These are phyloP conservation scores for Sardinella longiceps DNA, from an alignment of 2,797 vertebrate genomes.

Conservation along the genomic window DNA sequence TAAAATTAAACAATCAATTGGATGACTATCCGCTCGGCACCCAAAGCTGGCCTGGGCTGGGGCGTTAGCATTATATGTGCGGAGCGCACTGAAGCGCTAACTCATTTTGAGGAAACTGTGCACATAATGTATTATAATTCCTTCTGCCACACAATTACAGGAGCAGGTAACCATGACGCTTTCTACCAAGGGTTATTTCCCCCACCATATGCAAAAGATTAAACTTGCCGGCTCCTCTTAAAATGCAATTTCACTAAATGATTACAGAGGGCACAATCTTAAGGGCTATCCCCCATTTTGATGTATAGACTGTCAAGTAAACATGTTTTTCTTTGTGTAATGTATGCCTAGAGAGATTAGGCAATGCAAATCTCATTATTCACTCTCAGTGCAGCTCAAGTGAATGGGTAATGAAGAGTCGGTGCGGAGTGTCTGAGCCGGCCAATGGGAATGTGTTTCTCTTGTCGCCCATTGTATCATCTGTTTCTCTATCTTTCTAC, in stretches of 20 bases:
- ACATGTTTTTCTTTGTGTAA: conserved; percentile 16
- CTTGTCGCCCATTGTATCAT: background rate
- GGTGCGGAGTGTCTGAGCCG: background rate
- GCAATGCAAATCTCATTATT: conserved; percentile 10
- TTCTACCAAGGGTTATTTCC: conserved; percentile 29
- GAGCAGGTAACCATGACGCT: conserved; percentile 47
- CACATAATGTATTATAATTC: conserved; percentile 49
- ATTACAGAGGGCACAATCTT: background rate
- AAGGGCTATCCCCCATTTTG: background rate
- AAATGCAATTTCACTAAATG: conserved; percentile 36
- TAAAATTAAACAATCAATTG: conserved; percentile 52
- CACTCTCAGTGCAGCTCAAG: background rate
- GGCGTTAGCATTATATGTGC: conserved; percentile 35
- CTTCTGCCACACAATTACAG: conserved; percentile 47
- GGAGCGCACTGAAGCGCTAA: conserved; percentile 40
- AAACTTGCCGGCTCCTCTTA: conserved; percentile 24
- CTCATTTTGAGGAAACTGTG: conserved; percentile 43
- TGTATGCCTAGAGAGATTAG: background rate
- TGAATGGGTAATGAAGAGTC: background rate
- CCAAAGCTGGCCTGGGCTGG: background rate
- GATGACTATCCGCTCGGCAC: conserved; percentile 30
- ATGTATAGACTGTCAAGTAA: conserved; percentile 31
- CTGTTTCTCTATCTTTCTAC: background rate
- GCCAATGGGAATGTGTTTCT: background rate
- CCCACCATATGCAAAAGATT: conserved; percentile 24